Base-by-base conservation (phyloP, 2,113 vertebrate species). In the Gallinago jamesoni region DNA sequence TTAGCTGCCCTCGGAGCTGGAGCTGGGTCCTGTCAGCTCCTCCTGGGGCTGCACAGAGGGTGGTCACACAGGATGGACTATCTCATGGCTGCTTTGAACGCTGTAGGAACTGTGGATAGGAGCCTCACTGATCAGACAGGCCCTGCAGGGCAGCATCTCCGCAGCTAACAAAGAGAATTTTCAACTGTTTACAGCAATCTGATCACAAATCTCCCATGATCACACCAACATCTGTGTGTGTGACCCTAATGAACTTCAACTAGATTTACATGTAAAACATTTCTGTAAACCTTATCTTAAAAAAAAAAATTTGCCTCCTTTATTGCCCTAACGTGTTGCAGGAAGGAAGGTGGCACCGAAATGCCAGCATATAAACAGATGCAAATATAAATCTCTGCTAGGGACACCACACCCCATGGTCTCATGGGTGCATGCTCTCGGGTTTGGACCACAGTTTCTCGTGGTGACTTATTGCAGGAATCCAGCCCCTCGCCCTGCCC, bases 401-500 rank as follows among this genome's bases (percentile, higher is more conserved):
- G 0, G 14, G 52, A 33, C 9, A 50, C 76, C 50, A 37, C 60
- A 41, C 37, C 80, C 35, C 3, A 4, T 3, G 55, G 82, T 11
- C 66, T 64, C 74, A 64, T 1, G 47, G 62, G 48, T 1, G 35
- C 56, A 30, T 4, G 60, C 28, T 81, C 80, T 5, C 14, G 27
- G 2, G 11, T 30, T 33, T 3, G 23, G 74, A 11, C 84, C 78
- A 33, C 17, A 27, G 2, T 39, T 43, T 39, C 64, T 80, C 31
- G 37, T 8, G 22, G 21, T 2, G 45, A 52, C 6, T 10, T 50
- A 56, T 2, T 19, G 57, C 57, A 23, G 0, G 1, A 74, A 41
- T 6, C 21, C 52, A 30, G 67, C 19, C 41, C 6, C 80, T 33
- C 45, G 4, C 4, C 62, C 66, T 50, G 50, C 75, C 47, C 24